phyloP scores from a whole-genome alignment of 2,888 invertebrate genomes.

The Zhuqinia jingwanae region DNA sequence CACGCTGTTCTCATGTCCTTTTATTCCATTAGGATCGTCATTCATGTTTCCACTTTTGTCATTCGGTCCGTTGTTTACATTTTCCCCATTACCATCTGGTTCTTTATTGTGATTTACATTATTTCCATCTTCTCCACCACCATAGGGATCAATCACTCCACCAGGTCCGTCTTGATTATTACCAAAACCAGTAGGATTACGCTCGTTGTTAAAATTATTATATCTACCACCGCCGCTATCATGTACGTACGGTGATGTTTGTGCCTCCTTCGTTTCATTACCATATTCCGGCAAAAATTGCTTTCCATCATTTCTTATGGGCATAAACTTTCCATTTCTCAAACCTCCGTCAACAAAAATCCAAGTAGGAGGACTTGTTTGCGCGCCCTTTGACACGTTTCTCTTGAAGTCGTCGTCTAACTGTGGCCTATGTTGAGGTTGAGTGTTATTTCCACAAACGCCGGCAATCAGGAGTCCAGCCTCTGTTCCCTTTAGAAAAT shows the following conservation, averaged over 20 bases:
- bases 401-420: no score
- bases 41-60: no score
- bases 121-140: background rate
- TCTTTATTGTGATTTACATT: background rate
- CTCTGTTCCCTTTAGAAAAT: background rate
- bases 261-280: background rate
- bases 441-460: background rate
- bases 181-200: background rate
- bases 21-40: no score
- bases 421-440: no score
- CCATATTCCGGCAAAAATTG: background rate
- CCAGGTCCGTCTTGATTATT: background rate
- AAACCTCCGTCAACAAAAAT: background rate
- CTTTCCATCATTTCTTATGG: background rate
- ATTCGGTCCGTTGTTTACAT: background rate
- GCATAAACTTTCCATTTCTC: conserved; percentile 13
- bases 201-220: background rate
- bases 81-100: background rate
- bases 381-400: conserved; percentile 8
- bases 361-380: conserved; percentile 16
- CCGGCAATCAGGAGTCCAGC: background rate
- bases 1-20: background rate
- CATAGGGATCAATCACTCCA: background rate
- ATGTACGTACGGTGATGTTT: no score
- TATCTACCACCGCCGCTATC: background rate